A percentile compares a stretch with the other conserved stretches of the same genome.
Conservation (phyloP, 37 sponge, comb jelly and placozoan species). For the Petrosia ficiformis region DNA sequence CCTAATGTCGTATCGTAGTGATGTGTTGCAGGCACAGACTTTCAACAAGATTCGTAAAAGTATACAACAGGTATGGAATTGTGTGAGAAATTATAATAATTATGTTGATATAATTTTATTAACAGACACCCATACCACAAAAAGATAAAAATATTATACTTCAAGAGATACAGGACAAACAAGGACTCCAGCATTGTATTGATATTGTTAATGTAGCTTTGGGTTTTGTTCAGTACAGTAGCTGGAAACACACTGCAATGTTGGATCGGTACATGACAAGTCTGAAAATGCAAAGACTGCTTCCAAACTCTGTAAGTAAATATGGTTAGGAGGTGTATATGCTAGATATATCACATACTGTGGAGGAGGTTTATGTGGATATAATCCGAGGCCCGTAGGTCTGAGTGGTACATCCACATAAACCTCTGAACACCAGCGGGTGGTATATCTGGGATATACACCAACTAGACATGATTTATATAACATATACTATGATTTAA, state of each 20-base stretch:
- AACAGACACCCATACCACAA: neutral
- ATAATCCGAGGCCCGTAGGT: no score
- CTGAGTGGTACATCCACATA: no score
- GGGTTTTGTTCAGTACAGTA: neutral
- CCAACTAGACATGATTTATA: no score
- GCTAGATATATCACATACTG: no score
- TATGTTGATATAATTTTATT: neutral
- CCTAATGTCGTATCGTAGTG: neutral
- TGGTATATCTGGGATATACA: no score
- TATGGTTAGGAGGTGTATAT: no score
- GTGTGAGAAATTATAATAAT: neutral
- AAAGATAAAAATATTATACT: neutral
- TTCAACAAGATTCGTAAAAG: neutral
- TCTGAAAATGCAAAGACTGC: neutral
- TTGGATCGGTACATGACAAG: neutral
- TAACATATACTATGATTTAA: no score
- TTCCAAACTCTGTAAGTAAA: neutral
- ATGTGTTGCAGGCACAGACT: neutral
- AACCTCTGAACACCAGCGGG: no score
- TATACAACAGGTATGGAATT: neutral
- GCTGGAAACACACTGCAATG: neutral
- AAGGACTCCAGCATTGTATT: neutral
- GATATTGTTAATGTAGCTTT: slow-evolving; percentile 1
- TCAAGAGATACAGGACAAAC: neutral
- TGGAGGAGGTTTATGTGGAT: no score